These are phyloP conservation scores for Rhinoderma darwinii DNA, from an alignment of 2,113 vertebrate species.

Conservation along the genomic window DNA sequence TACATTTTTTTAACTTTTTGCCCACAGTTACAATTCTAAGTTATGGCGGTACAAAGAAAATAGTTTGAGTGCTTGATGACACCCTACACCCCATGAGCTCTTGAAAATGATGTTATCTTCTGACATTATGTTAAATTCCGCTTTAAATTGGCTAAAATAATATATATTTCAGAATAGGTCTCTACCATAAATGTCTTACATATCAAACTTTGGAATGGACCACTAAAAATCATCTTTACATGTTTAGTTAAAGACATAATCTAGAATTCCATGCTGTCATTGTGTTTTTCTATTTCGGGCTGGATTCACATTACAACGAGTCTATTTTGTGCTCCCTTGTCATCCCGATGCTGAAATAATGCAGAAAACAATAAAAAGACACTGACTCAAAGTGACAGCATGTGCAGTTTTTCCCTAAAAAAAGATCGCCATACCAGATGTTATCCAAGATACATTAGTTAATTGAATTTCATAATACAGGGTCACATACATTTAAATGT, in stretches of 20 bases:
- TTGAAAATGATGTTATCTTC: background rate
- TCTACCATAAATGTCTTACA: background rate
- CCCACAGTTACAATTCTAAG: too few species aligned
- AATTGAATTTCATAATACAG: conserved; percentile 50
- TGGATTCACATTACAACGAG: conserved; percentile 30
- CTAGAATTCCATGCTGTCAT: conserved; percentile 19
- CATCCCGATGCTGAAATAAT: conserved; percentile 24
- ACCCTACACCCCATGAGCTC: too few species aligned
- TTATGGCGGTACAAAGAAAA: too few species aligned
- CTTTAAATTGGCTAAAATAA: background rate
- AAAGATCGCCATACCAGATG: conserved; percentile 44
- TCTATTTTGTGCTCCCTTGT: conserved; percentile 36
- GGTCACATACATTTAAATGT: conserved; percentile 48
- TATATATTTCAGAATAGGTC: background rate
- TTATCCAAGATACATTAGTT: conserved; percentile 54
- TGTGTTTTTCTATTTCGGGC: conserved; percentile 2
- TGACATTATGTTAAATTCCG: background rate
- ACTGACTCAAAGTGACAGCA: conserved; percentile 53
- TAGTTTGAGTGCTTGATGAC: too few species aligned
- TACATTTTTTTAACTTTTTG: too few species aligned
- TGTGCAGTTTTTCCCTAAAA: conserved; percentile 51
- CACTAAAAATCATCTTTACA: conserved; percentile 24
- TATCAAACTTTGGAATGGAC: background rate
- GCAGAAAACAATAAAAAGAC: conserved; percentile 50
- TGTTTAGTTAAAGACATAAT: conserved; percentile 17